Base-by-base conservation (phyloP, 1,140 invertebrate genomes). In the Tetranychus urticae region DNA sequence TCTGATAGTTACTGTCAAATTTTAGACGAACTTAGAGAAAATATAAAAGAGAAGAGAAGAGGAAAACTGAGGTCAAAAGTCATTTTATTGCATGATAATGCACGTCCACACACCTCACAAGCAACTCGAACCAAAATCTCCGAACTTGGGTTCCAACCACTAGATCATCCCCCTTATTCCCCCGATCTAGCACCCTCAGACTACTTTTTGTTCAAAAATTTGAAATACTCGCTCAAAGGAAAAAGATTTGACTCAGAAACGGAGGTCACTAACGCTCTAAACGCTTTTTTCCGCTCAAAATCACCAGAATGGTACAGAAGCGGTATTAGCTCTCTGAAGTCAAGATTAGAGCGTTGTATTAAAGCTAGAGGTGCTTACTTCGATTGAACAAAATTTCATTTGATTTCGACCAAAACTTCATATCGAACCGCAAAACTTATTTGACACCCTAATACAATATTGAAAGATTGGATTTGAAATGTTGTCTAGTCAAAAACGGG, bases 1-100 rank as follows among this genome's bases (percentile, higher is more conserved):
- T 45, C 56, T 45, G 54, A 64, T 33, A 46, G 33, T 13, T 65
- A 62, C 59, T 39, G 42, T 48, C 48, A 14, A 13, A 46, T 59
- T 35, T 45, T 58, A 58, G 58, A 62, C 1, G 8, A 57, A 59
- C 55, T 62, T n/a, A 60, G 61, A 46, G 14, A 10, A 7, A 14
- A 7, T 10, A 46, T 46, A 10, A 46, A 14, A 14, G 14, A 7
- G 8, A 46, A 46, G 14, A 14, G 45, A 10, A 7, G 45, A 46
- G 45, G 45, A 46, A 46, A 46, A 46, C 45, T 46, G 8, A 46
- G 8, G 14, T 10, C 7, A 46, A 14, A 14, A 46, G 52, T 54
- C 7, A 14, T 54, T 14, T 31, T 54, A 8, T 33, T 54, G 52
- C 52, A 54, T 33, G 52, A 54, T 33, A 54, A 54, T 54, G 52